These are phyloP conservation scores for Microcaecilia unicolor DNA, from an alignment of 2,797 vertebrate species.

Conservation along the genomic window DNA sequence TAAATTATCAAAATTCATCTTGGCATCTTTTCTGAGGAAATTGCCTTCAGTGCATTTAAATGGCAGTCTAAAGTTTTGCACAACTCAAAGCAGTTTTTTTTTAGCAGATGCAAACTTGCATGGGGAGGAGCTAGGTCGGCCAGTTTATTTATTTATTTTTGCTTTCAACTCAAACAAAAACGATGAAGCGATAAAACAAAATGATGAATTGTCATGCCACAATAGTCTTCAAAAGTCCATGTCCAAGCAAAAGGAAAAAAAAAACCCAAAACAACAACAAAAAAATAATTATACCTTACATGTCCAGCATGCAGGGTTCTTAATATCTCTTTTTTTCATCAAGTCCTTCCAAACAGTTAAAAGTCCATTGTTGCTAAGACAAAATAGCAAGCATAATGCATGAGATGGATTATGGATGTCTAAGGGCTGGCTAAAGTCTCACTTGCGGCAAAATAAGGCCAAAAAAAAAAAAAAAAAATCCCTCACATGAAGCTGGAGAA, in stretches of 20 bases:
- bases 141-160: too few relatives aligned
- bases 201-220: slow-evolving; percentile 92
- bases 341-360: slow-evolving; percentile 72
- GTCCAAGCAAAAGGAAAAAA: slow-evolving; percentile 68
- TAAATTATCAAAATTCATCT: slow-evolving; percentile 60
- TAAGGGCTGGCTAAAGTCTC: slow-evolving; percentile 80
- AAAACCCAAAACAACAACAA: slow-evolving; percentile 36
- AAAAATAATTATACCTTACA: slow-evolving; percentile 83
- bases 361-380: slow-evolving; percentile 79
- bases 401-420: slow-evolving; percentile 88
- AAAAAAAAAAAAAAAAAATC: too few relatives aligned
- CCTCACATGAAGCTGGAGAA: slow-evolving; percentile 67
- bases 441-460: slow-evolving; percentile 69
- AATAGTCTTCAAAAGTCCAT: slow-evolving; percentile 80
- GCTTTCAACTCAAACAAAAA: slow-evolving; percentile 88
- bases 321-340: slow-evolving; percentile 76
- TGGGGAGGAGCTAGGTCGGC: slow-evolving; percentile 71
- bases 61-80: slow-evolving; percentile 68
- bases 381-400: slow-evolving; percentile 82
- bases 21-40: slow-evolving; percentile 68
- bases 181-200: slow-evolving; percentile 80
- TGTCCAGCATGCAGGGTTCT: slow-evolving; percentile 98
- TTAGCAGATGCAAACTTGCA: slow-evolving; percentile 66
- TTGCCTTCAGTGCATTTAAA: slow-evolving; percentile 74
- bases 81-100: slow-evolving; percentile 75